Percentiles rank a stretch among this genome's conserved stretches.
Conservation (phyloP, 2,797 vertebrate species). For the Melanotaenia parkinsoni region DNA sequence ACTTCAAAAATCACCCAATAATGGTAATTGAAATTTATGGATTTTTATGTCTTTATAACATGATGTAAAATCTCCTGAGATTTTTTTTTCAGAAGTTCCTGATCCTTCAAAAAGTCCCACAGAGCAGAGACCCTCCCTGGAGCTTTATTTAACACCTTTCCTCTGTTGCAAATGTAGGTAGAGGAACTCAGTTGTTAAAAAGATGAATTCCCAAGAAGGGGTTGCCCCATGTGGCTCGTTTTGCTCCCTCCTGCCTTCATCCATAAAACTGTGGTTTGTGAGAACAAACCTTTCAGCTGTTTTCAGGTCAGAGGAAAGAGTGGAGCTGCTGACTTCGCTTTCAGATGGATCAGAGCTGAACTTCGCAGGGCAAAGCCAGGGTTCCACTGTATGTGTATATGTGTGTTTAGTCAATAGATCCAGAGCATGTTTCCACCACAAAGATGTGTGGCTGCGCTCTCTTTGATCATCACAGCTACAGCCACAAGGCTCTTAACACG, state of each 20-base stretch:
- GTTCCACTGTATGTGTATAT: conserved; percentile 3
- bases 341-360: conserved; percentile 5
- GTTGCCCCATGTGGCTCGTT: background rate
- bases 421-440: background rate
- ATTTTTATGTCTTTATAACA: background rate
- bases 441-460: background rate
- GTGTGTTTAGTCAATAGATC: background rate
- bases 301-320: too few relatives aligned
- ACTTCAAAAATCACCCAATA: too few relatives aligned
- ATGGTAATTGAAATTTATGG: background rate
- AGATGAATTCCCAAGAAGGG: background rate
- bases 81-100: background rate
- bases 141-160: background rate
- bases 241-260: background rate
- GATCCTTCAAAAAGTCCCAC: background rate
- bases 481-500: background rate
- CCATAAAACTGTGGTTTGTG: background rate
- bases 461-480: background rate
- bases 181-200: background rate
- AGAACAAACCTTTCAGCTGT: background rate
- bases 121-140: background rate
- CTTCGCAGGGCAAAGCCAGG: conserved; percentile 16
- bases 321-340: background rate
- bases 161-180: background rate
- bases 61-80: background rate